These are phyloP conservation scores for Onychomys leucogaster DNA, from an alignment of 2,797 vertebrate genomes.

Conservation along the genomic window DNA sequence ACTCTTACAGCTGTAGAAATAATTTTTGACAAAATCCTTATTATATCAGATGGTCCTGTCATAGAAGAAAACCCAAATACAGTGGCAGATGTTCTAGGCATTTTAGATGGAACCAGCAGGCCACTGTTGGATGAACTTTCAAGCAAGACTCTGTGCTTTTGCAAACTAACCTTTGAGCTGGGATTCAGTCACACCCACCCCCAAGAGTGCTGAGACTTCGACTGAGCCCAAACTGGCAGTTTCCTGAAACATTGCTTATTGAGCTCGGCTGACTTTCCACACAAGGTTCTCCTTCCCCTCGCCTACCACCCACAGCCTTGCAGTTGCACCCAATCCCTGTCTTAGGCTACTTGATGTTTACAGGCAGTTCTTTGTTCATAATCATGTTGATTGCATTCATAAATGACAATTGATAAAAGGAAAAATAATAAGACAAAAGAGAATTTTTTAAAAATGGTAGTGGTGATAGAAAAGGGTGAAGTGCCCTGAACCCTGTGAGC, in stretches of 20 bases:
- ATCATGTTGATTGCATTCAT: not conserved
- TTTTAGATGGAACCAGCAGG: not conserved
- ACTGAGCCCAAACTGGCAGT: not conserved
- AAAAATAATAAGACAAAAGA: not conserved
- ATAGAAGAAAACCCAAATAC: not conserved
- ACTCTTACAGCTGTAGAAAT: not conserved
- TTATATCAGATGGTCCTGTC: not conserved
- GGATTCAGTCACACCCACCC: not conserved
- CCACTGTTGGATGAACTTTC: not conserved
- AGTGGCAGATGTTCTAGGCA: not conserved
- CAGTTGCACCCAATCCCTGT: not conserved
- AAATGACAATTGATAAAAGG: not conserved
- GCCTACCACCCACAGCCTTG: not conserved
- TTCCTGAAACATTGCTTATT: not conserved
- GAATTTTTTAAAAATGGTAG: not conserved
- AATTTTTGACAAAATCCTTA: not conserved
- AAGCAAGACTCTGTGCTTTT: not conserved
- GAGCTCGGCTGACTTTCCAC: not conserved
- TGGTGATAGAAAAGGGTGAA: not conserved
- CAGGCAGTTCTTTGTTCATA: not conserved
- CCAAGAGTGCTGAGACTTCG: not conserved
- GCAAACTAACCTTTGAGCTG: not conserved
- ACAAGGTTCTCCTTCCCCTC: not conserved
- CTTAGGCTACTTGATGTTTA: not conserved
- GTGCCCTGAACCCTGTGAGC: not conserved